A percentile compares a stretch with the other conserved stretches of the same genome.
Conservation (phyloP, 2,888 invertebrate genomes). For the Notodonta ziczac region DNA sequence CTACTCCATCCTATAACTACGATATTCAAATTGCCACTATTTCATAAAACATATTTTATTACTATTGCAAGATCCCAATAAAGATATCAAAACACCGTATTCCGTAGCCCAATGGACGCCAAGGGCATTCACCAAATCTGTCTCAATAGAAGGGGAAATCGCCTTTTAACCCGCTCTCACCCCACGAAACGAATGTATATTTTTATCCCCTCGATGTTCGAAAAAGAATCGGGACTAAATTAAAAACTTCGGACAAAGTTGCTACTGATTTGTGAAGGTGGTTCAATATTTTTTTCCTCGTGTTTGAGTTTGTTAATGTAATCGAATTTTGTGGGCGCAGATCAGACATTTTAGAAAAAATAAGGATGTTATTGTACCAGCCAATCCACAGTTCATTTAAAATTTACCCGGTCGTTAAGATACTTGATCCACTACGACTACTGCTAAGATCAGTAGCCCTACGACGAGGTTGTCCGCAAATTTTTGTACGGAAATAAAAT, state of each 20-base stretch:
- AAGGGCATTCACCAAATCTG: conserved; percentile 68
- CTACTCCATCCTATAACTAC: conserved; percentile 22
- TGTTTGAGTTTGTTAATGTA: conserved; percentile 7
- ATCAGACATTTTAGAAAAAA: neutral
- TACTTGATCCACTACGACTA: too few relatives aligned
- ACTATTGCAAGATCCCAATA: conserved; percentile 57
- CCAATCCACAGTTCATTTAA: conserved; percentile 20
- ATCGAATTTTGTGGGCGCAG: conserved; percentile 9
- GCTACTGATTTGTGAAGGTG: conserved; percentile 39
- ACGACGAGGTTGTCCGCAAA: too few relatives aligned
- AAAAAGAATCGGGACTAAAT: conserved; percentile 38
- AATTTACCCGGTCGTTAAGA: too few relatives aligned
- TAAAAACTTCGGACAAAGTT: conserved; percentile 38
- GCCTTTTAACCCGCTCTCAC: conserved; percentile 65
- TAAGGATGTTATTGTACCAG: too few relatives aligned
- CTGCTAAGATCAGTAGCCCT: too few relatives aligned
- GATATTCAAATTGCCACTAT: conserved; percentile 45
- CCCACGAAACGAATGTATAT: conserved; percentile 55
- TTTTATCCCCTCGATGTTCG: conserved; percentile 53
- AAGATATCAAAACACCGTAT: conserved; percentile 66
- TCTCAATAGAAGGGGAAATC: conserved; percentile 64
- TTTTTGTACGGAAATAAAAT: too few relatives aligned
- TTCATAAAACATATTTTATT: conserved; percentile 50
- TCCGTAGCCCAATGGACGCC: conserved; percentile 48
- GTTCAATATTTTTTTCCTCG: conserved; percentile 29